A percentile compares a stretch with the other conserved stretches of the same genome.
Conservation (phyloP, 2,888 invertebrate genomes). For the Microchrysa polita region DNA sequence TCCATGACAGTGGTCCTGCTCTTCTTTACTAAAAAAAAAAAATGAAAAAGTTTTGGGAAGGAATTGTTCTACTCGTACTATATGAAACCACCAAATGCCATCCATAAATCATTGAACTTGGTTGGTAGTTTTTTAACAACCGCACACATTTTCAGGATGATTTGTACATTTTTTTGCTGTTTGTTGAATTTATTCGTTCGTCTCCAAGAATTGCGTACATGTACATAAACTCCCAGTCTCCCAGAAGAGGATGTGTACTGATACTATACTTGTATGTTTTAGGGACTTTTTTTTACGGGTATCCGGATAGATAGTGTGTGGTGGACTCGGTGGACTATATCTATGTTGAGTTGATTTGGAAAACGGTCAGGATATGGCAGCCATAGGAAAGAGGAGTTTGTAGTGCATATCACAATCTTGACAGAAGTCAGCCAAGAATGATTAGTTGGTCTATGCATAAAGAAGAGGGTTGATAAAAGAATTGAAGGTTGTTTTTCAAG, state of each 20-base stretch:
- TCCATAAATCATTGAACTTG: slow-evolving; percentile 51
- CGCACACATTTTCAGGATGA: slow-evolving; percentile 5
- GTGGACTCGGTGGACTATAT: not conserved
- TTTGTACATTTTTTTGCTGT: slow-evolving; percentile 22
- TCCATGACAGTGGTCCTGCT: not conserved
- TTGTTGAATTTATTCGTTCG: slow-evolving; percentile 2
- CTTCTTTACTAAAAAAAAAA: slow-evolving; percentile 45
- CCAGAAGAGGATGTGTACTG: slow-evolving; percentile 15
- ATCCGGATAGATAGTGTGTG: no score
- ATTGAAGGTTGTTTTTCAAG: slow-evolving; percentile 10
- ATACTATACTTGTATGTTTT: slow-evolving; percentile 29
- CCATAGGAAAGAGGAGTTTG: not conserved
- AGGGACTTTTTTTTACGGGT: slow-evolving; percentile 32
- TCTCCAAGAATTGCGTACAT: not conserved
- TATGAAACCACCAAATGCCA: slow-evolving; percentile 48
- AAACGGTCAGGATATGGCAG: not conserved
- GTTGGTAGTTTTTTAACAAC: slow-evolving; percentile 46
- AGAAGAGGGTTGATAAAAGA: slow-evolving; percentile 39
- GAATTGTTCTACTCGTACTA: slow-evolving; percentile 42
- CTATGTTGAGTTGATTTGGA: slow-evolving; percentile 10
- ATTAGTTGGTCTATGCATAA: slow-evolving; percentile 40
- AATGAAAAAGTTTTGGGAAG: slow-evolving; percentile 45
- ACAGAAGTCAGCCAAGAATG: slow-evolving; percentile 36
- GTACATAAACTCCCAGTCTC: slow-evolving; percentile 7
- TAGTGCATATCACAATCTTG: slow-evolving; percentile 33